Conservation (phyloP, 2,797 vertebrate genomes). For the Enteromius paludinosus region DNA sequence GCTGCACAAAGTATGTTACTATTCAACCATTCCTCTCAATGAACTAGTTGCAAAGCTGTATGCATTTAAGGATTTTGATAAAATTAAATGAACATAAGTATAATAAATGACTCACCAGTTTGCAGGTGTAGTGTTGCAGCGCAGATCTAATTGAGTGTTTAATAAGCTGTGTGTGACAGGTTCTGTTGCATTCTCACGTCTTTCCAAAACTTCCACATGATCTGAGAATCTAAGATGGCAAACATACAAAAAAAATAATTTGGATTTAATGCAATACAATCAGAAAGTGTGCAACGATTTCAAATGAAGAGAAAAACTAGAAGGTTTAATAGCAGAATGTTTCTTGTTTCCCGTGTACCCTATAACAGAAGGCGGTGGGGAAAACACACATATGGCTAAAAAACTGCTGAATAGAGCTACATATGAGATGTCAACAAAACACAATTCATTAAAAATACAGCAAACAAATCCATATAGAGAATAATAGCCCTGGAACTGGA, state of each 20-base stretch:
- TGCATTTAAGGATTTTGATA: not conserved
- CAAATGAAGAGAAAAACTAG: not conserved
- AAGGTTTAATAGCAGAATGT: not conserved
- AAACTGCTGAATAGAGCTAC: not conserved
- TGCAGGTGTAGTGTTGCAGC: constrained; percentile 12
- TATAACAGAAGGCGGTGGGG: not conserved
- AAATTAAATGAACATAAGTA: not conserved
- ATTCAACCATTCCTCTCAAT: not conserved
- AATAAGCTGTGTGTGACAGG: constrained; percentile 3
- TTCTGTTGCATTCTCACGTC: constrained; percentile 11
- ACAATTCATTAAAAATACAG: constrained; percentile 38
- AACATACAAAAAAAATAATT: not conserved
- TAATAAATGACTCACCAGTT: constrained; percentile 23
- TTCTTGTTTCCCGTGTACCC: not conserved
- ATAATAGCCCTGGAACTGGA: not conserved
- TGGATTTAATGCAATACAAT: not conserved
- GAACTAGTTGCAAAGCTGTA: not conserved
- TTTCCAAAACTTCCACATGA: constrained; percentile 13
- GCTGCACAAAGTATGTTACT: not conserved
- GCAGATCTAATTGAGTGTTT: constrained; percentile 26
- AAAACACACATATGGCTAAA: constrained; percentile 11
- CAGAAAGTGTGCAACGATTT: not conserved
- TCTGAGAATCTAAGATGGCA: not conserved
- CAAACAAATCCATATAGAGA: constrained; percentile 14
- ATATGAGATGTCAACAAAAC: not conserved